Base-by-base conservation (phyloP, 2,797 vertebrate genomes). In the Sebastes iracundus region DNA sequence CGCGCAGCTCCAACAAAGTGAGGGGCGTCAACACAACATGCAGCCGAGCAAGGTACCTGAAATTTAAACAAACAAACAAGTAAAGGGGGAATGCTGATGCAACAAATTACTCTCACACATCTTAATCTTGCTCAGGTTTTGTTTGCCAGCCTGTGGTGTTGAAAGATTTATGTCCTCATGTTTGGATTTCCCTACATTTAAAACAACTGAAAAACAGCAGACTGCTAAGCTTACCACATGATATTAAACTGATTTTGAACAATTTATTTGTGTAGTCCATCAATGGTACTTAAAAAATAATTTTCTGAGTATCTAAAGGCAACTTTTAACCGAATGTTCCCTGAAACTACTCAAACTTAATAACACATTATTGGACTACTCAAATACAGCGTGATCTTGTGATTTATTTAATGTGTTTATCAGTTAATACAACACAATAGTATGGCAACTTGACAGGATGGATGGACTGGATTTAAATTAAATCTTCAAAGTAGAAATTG, bases 81-180 rank as follows among this genome's bases (percentile, higher is more conserved):
- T 55, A 83, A 87, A 85, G 46, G 35, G 16, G 66, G 32, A 79
- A 77, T 55, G 88, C 86, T 90, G 92, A 91, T 58, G 71, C 61
- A 72, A 83, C 81, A 83, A 75, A 84, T 88, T 76, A 60, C 22
- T 20, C 20, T 30, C 12, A 69, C 58, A 77, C 56, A 46, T 69
- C 55, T 85, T 84, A 22, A 79, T 89, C 30, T 42, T 85, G 46
- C 60, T 72, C 12, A 77, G 35, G 77, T 75, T 79, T 78, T 75
- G 35, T 22, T 75, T 68, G 38, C 7, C 56, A 75, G 70, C 49
- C 61, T 80, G 78, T 33, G 65, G 74, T 78, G 74, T 20, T 66
- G 77, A 85, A 68, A 71, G 74, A 89, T 89, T 82, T 73, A 77
- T 53, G 8, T 69, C 27, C 28, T 72, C 8, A 5, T 74, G 75